A percentile compares a stretch with the other conserved stretches of the same genome.
Conservation (phyloP, 2,797 vertebrate genomes). For the Parauchenoglanis ngamensis region DNA sequence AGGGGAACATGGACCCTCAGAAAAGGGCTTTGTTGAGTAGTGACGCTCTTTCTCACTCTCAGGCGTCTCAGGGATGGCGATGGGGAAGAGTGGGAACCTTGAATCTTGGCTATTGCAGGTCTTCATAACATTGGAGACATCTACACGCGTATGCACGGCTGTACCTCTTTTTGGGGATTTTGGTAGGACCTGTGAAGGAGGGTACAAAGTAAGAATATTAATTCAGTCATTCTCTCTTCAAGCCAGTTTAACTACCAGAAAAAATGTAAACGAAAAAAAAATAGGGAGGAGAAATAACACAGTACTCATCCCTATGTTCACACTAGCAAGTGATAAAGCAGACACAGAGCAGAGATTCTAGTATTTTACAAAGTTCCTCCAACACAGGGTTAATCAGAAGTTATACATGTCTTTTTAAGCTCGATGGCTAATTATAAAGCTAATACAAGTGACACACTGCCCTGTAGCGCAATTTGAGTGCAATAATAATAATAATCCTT, state of each 20-base stretch:
- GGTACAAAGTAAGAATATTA: neutral
- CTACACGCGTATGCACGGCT: neutral
- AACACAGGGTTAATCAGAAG: neutral
- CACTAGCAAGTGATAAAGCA: neutral
- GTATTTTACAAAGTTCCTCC: neutral
- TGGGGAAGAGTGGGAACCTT: slow-evolving; percentile 39
- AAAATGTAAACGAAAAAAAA: neutral
- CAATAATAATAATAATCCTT: neutral
- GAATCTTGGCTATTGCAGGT: slow-evolving; percentile 16
- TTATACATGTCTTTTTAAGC: neutral
- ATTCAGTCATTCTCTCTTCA: neutral
- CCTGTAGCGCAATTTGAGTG: neutral
- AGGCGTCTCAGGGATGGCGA: slow-evolving; percentile 57
- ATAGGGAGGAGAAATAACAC: neutral
- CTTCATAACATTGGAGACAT: slow-evolving; percentile 1
- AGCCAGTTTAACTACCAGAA: neutral
- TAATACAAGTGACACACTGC: neutral
- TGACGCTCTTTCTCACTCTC: slow-evolving; percentile 29
- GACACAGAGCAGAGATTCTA: neutral
- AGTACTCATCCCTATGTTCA: neutral
- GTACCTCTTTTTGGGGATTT: slow-evolving; percentile 44
- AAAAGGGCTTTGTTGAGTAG: neutral
- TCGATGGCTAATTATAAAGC: neutral
- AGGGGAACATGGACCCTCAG: slow-evolving; percentile 59
- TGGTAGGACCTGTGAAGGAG: slow-evolving; percentile 21